Conservation (phyloP, 1,140 invertebrate species). For the Contarinia nasturtii region DNA sequence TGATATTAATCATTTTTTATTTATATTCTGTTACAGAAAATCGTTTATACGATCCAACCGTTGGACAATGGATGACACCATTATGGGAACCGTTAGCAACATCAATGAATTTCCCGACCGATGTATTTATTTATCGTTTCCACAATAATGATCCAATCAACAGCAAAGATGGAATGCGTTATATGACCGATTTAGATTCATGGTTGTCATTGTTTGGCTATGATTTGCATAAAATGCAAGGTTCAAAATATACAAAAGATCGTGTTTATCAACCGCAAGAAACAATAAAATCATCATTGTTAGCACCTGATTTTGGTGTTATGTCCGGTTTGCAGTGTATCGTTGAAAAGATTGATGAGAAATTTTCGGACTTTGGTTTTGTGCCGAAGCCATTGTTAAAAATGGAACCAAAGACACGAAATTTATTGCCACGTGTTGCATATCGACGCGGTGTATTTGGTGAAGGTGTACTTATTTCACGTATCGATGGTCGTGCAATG, state of each 20-base stretch:
- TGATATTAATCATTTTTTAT: no score
- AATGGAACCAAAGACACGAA: conserved; percentile 61
- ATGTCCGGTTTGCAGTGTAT: conserved; percentile 77
- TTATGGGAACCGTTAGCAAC: conserved; percentile 73
- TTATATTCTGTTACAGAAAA: conserved; percentile 23
- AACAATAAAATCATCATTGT: conserved; percentile 50
- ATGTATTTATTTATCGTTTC: conserved; percentile 82
- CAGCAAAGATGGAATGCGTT: conserved; percentile 46
- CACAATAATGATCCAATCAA: conserved; percentile 86
- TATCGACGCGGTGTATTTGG: conserved; percentile 73
- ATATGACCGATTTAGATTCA: conserved; percentile 64
- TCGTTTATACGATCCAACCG: conserved; percentile 75
- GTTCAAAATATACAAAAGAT: conserved; percentile 52
- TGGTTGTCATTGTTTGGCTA: conserved; percentile 82
- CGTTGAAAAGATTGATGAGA: conserved; percentile 62
- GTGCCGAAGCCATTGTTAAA: conserved; percentile 62
- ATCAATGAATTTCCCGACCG: conserved; percentile 58
- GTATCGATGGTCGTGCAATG: conserved; percentile 55
- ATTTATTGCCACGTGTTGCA: conserved; percentile 57
- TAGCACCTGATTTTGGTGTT: conserved; percentile 67
- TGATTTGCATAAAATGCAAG: conserved; percentile 67
- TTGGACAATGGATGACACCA: conserved; percentile 90
- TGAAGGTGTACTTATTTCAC: conserved; percentile 72
- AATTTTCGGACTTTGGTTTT: conserved; percentile 63
- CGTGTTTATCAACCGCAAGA: conserved; percentile 59